These are phyloP conservation scores for Halesus radiatus DNA, from an alignment of 1,140 invertebrate genomes.

Conservation along the genomic window DNA sequence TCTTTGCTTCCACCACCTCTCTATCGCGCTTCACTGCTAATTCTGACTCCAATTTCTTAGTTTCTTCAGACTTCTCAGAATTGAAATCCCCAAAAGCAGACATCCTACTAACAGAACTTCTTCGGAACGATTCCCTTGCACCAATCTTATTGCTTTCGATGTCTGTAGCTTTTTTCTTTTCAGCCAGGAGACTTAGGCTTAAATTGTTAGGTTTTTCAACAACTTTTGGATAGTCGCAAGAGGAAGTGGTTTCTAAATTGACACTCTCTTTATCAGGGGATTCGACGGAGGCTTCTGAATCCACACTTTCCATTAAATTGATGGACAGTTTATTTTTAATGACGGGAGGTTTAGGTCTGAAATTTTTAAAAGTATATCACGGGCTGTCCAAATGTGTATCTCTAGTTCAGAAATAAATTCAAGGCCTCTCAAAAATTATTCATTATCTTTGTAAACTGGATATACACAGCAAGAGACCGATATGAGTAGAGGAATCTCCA, in stretches of 20 bases:
- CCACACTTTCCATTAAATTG: conserved; percentile 70
- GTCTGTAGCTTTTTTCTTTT: neutral
- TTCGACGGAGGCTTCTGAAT: conserved; percentile 68
- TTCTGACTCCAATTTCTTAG: conserved; percentile 33
- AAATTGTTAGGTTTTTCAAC: conserved; percentile 4
- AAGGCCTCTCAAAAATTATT: no score
- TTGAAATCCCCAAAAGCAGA: conserved; percentile 38
- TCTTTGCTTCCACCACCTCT: conserved; percentile 52
- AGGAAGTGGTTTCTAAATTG: conserved; percentile 61
- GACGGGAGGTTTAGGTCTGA: conserved; percentile 66
- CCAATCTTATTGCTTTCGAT: conserved; percentile 5
- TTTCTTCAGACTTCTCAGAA: conserved; percentile 53
- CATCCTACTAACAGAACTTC: conserved; percentile 39
- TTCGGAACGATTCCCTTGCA: conserved; percentile 19
- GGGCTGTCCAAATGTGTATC: no score
- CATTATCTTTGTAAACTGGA: no score
- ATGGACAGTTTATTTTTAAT: conserved; percentile 69
- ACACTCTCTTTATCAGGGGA: conserved; percentile 67
- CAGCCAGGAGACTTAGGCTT: neutral
- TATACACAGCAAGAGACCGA: no score
- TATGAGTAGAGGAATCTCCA: no score
- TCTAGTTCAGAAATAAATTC: no score
- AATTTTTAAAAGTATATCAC: neutral
- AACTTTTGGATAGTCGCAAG: conserved; percentile 7
- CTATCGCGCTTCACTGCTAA: conserved; percentile 30